A percentile compares a stretch with the other conserved stretches of the same genome.
These are phyloP conservation scores for Dasypus novemcinctus DNA, from an alignment of 2,113 vertebrate species.

Conservation along the genomic window DNA sequence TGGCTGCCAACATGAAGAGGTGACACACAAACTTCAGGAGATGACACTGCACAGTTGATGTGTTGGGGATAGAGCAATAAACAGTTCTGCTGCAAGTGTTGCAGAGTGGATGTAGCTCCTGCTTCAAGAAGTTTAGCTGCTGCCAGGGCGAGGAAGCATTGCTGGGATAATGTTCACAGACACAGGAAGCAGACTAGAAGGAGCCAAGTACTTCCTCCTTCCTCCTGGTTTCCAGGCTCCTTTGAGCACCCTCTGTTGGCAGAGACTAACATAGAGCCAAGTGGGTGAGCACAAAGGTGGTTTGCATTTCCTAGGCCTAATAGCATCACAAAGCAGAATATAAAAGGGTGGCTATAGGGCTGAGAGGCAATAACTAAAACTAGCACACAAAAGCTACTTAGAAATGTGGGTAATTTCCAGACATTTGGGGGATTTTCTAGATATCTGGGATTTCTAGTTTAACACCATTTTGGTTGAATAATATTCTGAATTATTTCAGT, in stretches of 20 bases:
- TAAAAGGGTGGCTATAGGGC: neutral
- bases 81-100: neutral
- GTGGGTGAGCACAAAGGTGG: neutral
- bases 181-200: neutral
- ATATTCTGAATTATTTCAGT: neutral
- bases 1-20: neutral
- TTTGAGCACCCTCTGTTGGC: neutral
- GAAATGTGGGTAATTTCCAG: neutral
- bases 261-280: neutral
- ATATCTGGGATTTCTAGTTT: slow-evolving; percentile 24
- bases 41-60: neutral
- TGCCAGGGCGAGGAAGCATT: accelerated
- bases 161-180: neutral
- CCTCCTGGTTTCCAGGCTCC: neutral
- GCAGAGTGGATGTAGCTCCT: neutral
- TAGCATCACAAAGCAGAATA: neutral
- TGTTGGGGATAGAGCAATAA: neutral
- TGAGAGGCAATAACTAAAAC: neutral
- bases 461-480: neutral
- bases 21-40: neutral
- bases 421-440: neutral
- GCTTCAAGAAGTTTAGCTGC: neutral
- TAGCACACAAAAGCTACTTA: neutral
- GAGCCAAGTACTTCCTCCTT: too few relatives aligned
- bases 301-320: neutral